Evolutionary conservation across 1,140 invertebrate genomes (phyloP).

Genomic region (Drosophila ficusphila): DNA sequence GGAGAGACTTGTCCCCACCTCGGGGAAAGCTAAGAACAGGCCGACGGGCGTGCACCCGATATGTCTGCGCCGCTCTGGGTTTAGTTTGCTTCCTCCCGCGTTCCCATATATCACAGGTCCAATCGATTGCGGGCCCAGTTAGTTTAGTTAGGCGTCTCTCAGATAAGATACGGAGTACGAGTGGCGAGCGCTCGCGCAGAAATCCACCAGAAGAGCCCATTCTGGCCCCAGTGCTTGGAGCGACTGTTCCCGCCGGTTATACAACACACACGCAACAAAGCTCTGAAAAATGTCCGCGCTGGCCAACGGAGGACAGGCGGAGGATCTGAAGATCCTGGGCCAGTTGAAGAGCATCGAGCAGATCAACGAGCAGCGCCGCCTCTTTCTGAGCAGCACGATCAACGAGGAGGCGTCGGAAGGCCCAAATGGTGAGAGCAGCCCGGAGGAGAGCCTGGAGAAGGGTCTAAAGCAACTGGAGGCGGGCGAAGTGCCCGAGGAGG

Average conservation of each 20-base stretch:
- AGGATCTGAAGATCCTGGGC: conserved; percentile 61
- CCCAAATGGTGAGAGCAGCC: background rate
- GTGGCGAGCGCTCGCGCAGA: conserved; percentile 30
- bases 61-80: conserved; percentile 12
- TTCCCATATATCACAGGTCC: conserved; percentile 66
- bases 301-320: conserved; percentile 10
- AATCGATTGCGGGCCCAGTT: conserved; percentile 71
- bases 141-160: conserved; percentile 72
- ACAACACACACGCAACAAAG: background rate
- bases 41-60: conserved; percentile 6
- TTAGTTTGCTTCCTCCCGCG: background rate
- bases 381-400: conserved; percentile 71
- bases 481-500: background rate
- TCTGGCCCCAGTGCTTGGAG: conserved; percentile 13
- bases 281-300: conserved; percentile 3
- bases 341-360: conserved; percentile 76
- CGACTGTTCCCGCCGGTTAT: conserved; percentile 22
- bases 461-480: background rate
- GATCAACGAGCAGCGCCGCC: conserved; percentile 75
- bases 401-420: conserved; percentile 34
- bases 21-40: background rate
- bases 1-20: conserved; percentile 4
- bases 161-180: conserved; percentile 61
- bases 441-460: conserved; percentile 4
- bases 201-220: conserved; percentile 21